These are phyloP conservation scores for Phenganax stokvisi DNA, from an alignment of 92 coral and sea anemone species.

Conservation along the genomic window DNA sequence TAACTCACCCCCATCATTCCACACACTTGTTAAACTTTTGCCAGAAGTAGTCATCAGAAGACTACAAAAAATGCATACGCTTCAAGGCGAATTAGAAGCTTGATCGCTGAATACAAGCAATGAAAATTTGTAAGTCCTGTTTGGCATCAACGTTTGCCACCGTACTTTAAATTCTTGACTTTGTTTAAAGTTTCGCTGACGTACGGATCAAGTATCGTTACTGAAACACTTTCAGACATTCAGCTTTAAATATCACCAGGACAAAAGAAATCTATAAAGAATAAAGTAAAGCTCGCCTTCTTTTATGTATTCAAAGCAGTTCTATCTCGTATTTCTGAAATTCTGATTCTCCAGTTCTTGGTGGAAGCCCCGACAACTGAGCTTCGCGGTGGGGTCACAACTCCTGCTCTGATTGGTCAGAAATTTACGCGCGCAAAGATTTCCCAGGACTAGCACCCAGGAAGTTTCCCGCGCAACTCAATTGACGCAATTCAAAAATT, in stretches of 20 bases:
- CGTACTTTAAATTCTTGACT: slow-evolving; percentile 29
- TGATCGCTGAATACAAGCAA: not conserved
- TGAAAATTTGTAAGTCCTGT: slow-evolving; percentile 16
- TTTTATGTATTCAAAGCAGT: slow-evolving; percentile 8
- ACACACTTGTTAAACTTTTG: slow-evolving; percentile 25
- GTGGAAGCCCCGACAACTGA: slow-evolving; percentile 98
- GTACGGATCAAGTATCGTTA: slow-evolving; percentile 18
- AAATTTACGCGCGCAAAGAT: slow-evolving; percentile 40
- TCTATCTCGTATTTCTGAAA: slow-evolving; percentile 48
- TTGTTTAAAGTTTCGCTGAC: slow-evolving; percentile 16
- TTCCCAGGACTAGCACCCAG: slow-evolving; percentile 46
- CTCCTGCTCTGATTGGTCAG: slow-evolving; percentile 95
- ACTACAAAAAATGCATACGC: slow-evolving; percentile 34
- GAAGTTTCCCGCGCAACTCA: slow-evolving; percentile 45
- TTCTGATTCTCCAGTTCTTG: slow-evolving; percentile 44
- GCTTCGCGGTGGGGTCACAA: slow-evolving; percentile 99
- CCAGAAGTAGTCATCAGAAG: slow-evolving; percentile 44
- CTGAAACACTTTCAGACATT: slow-evolving; percentile 15
- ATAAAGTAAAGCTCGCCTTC: not conserved
- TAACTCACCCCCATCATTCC: slow-evolving; percentile 38
- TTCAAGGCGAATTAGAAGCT: slow-evolving; percentile 5
- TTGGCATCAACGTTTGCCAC: slow-evolving; percentile 37
- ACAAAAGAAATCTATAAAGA: not conserved
- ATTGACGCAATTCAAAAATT: not conserved
- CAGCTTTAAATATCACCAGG: not conserved